These are phyloP conservation scores for Serinus canaria DNA, from an alignment of 2,113 vertebrate genomes.

Conservation along the genomic window DNA sequence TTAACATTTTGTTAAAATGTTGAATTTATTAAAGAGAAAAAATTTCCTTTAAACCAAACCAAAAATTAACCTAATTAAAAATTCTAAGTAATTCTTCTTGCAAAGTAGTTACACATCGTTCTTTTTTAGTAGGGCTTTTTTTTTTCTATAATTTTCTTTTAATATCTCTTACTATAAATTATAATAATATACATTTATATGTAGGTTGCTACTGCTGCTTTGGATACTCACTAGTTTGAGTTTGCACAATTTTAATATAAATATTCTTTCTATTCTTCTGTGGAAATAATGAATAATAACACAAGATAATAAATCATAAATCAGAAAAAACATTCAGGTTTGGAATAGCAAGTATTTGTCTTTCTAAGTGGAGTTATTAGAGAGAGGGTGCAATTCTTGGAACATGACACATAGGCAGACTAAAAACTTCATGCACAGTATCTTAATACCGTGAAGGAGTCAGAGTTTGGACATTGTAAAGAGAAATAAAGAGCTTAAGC, in stretches of 20 bases:
- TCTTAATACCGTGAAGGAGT: background rate
- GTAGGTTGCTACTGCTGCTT: background rate
- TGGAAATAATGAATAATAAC: background rate
- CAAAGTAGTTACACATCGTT: background rate
- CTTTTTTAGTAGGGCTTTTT: background rate
- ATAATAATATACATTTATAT: background rate
- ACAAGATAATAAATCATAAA: background rate
- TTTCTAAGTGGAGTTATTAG: background rate
- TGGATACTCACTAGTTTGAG: background rate
- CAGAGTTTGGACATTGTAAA: background rate
- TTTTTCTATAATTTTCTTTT: background rate
- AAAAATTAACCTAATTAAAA: background rate
- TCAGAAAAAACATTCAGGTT: background rate
- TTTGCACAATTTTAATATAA: background rate
- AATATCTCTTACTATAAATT: background rate
- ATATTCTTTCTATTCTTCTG: background rate
- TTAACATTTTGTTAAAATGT: background rate
- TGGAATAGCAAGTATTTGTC: background rate
- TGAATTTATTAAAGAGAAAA: background rate
- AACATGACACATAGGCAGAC: background rate
- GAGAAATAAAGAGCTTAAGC: background rate
- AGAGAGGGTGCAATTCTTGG: background rate
- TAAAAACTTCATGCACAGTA: background rate
- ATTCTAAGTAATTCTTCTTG: background rate
- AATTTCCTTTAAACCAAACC: background rate